Base-by-base conservation (phyloP, 2,888 invertebrate genomes). In the Colostygia pectinataria region DNA sequence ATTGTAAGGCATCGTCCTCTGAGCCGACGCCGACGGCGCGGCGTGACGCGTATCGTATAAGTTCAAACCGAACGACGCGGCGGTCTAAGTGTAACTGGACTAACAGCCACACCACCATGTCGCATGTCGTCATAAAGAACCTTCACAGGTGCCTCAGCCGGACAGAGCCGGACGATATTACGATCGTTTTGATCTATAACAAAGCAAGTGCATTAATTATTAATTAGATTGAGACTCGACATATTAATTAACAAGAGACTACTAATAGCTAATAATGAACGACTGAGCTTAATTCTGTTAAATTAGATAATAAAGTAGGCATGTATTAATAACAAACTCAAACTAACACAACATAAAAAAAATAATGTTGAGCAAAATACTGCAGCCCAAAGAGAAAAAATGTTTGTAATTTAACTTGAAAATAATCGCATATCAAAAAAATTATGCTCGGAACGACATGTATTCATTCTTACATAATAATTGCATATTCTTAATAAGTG, bases 71-170 rank as follows among this genome's bases (percentile, higher is more conserved):
- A 65, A 48, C 47, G 74, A 53, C 78, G 72, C 47, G 74, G 53
- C 78, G 72, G 68, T 71, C 69, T 77, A 80, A 81, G 78, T 77
- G 77, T 68, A 66, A 83, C 82, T 74, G 74, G 61, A 67, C 65
- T 57, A 59, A 45, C 38, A 32, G 70, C 53, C 63, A 65, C 63
- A 69, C 61, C 61, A 71, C 57, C 66, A 65, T 61, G 56, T 57
- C 64, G 54, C 65, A 66, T 61, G 57, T 57, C 64, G 54, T 42
- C 36, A 52, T 38, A 47, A 38, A 40, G 44, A 45, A 27, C 45
- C 42, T 42, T 34, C 42, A 34, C 33, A 34, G 37, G 46, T 43
- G 38, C 33, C 25, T 25, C 31, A 31, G 31, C 36, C 41, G 51
- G 50, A 29, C 39, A 45, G 23, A 4, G 25, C 25, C 14, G 23